phyloP scores from a whole-genome alignment of 2,888 invertebrate species.

The Troides oblongomaculatus region DNA sequence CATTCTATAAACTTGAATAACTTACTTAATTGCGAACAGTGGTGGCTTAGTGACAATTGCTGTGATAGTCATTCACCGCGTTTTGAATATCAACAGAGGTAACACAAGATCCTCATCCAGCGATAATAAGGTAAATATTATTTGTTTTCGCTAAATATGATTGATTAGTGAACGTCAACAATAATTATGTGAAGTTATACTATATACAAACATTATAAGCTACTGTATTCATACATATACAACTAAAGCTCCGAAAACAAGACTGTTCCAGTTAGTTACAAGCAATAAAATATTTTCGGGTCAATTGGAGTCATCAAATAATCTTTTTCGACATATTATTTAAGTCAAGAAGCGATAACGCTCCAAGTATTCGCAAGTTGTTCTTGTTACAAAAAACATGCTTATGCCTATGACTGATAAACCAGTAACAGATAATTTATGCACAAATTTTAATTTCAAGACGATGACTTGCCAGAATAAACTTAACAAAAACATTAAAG shows the following conservation, averaged over 20 bases:
- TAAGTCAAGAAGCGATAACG: conserved; percentile 54
- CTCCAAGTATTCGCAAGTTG: conserved; percentile 40
- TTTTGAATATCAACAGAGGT: conserved; percentile 73
- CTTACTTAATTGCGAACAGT: conserved; percentile 67
- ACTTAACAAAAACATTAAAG: not conserved
- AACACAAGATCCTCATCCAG: conserved; percentile 55
- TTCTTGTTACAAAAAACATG: conserved; percentile 36
- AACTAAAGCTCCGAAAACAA: not conserved
- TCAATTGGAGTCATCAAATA: conserved; percentile 38
- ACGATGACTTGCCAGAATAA: not conserved
- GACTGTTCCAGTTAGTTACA: not conserved
- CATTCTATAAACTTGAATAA: conserved; percentile 56
- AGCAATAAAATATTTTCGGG: conserved; percentile 19
- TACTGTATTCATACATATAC: not conserved
- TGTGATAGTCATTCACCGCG: conserved; percentile 73
- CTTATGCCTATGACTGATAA: conserved; percentile 35
- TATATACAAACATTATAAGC: conserved; percentile 23
- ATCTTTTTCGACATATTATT: conserved; percentile 45
- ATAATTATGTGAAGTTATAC: conserved; percentile 7
- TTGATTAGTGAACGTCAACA: conserved; percentile 24
- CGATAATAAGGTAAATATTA: conserved; percentile 71
- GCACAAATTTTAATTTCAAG: not conserved
- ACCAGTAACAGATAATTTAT: conserved; percentile 15
- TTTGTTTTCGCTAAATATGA: conserved; percentile 42
- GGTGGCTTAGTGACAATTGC: conserved; percentile 77